A percentile compares a stretch with the other conserved stretches of the same genome.
Evolutionary conservation across 2,113 vertebrate species (phyloP).

Genomic region (Romanogobio albipinnatus): DNA sequence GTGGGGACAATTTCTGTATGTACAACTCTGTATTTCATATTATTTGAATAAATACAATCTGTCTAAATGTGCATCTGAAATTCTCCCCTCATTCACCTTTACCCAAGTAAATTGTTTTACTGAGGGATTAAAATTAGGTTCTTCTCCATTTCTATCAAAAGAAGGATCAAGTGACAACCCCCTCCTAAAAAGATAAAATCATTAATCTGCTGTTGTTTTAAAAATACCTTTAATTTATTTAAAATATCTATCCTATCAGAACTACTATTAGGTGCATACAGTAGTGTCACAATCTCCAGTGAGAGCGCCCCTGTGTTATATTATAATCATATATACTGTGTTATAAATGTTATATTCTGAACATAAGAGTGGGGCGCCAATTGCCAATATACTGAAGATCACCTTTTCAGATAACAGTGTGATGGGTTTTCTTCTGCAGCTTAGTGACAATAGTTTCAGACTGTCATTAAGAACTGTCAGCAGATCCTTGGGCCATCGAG

Average conservation of each 20-base stretch:
- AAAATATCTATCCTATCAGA: neutral
- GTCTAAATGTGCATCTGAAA: too few species aligned
- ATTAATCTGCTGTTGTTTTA: neutral
- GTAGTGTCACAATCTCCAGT: too few species aligned
- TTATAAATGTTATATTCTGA: neutral
- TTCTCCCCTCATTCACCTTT: too few species aligned
- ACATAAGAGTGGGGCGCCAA: constrained; percentile 4
- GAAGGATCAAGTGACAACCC: too few species aligned
- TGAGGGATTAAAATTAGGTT: too few species aligned
- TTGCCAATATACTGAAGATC: neutral
- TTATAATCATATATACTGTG: too few species aligned
- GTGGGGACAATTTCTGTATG: too few species aligned
- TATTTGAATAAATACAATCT: too few species aligned
- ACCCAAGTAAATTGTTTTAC: too few species aligned
- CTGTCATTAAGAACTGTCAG: constrained; percentile 6
- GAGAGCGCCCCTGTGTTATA: too few species aligned
- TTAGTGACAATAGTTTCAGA: neutral
- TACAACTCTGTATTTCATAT: too few species aligned
- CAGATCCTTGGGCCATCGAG: neutral
- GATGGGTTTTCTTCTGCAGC: neutral
- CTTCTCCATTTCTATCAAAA: too few species aligned
- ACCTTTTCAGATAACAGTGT: neutral
- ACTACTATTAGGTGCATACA: neutral
- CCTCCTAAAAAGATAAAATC: neutral
- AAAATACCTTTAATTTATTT: neutral